These are phyloP conservation scores for Halcyon malimbica DNA, from an alignment of 2,113 vertebrate genomes.

Conservation along the genomic window DNA sequence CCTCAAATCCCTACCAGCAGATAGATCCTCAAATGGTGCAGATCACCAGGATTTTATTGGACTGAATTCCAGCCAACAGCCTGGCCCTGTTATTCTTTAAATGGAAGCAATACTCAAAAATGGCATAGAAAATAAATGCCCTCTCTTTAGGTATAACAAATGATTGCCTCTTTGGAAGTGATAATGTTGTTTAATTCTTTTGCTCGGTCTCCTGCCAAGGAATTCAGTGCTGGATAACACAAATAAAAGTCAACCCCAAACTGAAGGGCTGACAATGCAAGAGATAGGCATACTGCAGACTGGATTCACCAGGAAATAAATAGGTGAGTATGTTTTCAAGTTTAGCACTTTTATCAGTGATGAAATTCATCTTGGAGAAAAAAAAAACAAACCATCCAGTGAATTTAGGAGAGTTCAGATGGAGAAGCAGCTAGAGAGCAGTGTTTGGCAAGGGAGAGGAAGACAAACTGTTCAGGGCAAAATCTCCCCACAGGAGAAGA, in stretches of 20 bases:
- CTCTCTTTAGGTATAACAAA: not conserved
- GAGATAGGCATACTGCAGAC: not conserved
- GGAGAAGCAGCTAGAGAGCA: not conserved
- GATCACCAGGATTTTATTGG: not conserved
- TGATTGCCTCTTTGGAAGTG: not conserved
- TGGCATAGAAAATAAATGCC: not conserved
- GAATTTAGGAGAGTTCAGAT: not conserved
- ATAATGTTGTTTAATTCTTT: not conserved
- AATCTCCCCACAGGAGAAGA: not conserved
- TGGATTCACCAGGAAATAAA: not conserved
- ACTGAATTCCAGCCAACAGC: not conserved
- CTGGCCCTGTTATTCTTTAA: accelerated
- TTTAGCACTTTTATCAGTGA: not conserved
- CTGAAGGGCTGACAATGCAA: not conserved
- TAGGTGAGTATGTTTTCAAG: not conserved
- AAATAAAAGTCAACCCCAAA: not conserved
- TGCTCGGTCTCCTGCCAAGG: not conserved
- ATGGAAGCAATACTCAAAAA: not conserved
- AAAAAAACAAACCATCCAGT: not conserved
- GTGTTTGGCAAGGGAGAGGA: not conserved
- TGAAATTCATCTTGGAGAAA: not conserved
- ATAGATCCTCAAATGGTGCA: not conserved
- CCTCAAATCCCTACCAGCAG: not conserved
- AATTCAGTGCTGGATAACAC: not conserved
- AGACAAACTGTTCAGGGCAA: not conserved